Evolutionary conservation across 2,113 vertebrate genomes (phyloP), one percentile per base, ranked within the genome.

Genomic region (Lepus europaeus): DNA sequence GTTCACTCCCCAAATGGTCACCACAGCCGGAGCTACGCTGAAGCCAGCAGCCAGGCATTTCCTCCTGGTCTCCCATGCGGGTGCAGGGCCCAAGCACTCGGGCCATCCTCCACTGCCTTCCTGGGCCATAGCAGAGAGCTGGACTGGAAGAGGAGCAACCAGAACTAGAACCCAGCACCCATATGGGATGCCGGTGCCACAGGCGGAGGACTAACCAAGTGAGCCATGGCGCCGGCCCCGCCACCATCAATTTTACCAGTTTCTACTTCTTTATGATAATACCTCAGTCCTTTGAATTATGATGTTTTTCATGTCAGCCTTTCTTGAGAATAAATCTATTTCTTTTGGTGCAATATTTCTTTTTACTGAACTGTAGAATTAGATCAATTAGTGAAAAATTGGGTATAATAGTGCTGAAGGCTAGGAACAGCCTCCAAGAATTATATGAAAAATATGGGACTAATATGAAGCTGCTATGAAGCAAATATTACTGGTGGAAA

Each of bases 231-330:
- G 45, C 45, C 6, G 1, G 45, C 45, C 45, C 45, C 6, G 45
- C 45, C 45, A 45, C 45, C 45, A 45, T 45, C 6, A 45, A 22
- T 96, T 84, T 95, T 90, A 59, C 25, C n/a, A 64, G 3, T 96
- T 84, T 92, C 66, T 91, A 86, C 82, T 94, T 81, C 22, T 81
- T 89, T 96, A 69, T 36, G 12, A 51, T 82, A 66, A 90, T 92
- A 84, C 31, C 6, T 92, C 23, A 85, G 45, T 83, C 59, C 56
- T 95, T 91, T 87, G 61, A 93, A 90, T 81, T 87, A 77, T 13
- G 31, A 5, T 94, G 10, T 74, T 31, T 89, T 96, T 96, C n/a
- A 66, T 81, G 33, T 53, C 88, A 89, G 19, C 45, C 31, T 94
- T 84, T 81, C 51, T 91, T 53, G 91, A 64, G 23, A 93, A 72